Base-by-base conservation (phyloP, 1,140 invertebrate genomes). In the Dolichoris vasculosae region DNA sequence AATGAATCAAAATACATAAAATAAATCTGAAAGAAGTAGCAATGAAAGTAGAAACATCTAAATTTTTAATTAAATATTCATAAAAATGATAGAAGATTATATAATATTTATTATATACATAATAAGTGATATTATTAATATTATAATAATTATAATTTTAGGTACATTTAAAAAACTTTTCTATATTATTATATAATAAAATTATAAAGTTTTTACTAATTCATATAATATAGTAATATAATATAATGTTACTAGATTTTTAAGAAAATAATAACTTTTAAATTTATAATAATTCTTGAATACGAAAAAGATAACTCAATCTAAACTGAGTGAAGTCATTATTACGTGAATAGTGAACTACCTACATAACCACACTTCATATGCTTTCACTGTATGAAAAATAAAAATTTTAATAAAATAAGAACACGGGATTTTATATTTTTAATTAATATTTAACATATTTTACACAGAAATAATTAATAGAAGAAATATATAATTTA, bases 311-410 rank as follows among this genome's bases (percentile, higher is more conserved):
- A 23, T 32, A 55, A 79, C 1, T 69, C 8, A 63, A 69, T 71
- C 6, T 8, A 40, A 55, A 40, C 13, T 69, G 17, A 38, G 55
- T 67, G 75, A 84, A 84, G 63, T 84, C 83, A 69, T 67, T 46
- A 75, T 51, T 78, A 59, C 75, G 55, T 75, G 48, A 75, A 85
- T 67, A 84, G 83, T 75, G 69, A 86, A 46, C 75, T 32, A 83
- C 23, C 76, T 55, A 67, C 40, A 86, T 88, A 87, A 82, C 67
- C 86, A 35, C 38, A 40, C 76, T 67, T 84, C 38, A 38, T 51
- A 69, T 32, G 63, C 48, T 30, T 77, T 77, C 7, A 48, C 2
- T 73, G 8, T 73, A 6, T 73, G 13, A n/a, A 3, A 26, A 26
- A 59, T 59, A 26, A 13, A 4, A 3, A 59, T 59, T 59, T 1